phyloP scores from a whole-genome alignment of 2,888 invertebrate genomes.

The Sesia apiformis region DNA sequence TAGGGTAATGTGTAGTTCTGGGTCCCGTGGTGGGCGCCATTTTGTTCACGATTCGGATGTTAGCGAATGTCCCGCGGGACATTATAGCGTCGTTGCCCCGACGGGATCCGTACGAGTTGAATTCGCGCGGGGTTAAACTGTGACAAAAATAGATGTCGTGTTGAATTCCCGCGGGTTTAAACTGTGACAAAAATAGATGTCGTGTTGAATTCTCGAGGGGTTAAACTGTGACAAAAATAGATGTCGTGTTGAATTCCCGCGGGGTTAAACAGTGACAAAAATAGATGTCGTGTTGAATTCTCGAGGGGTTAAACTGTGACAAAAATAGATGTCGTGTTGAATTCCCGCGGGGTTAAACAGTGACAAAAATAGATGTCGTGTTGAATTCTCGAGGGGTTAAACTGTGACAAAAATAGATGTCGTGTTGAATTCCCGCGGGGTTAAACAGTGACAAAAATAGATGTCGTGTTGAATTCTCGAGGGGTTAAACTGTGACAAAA shows the following conservation, averaged over 20 bases:
- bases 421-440: constrained; percentile 97
- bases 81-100: constrained; percentile 98
- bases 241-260: constrained; percentile 92
- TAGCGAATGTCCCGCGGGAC: constrained; percentile 98
- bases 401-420: constrained; percentile 43
- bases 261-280: constrained; percentile 81
- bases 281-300: constrained; percentile 89
- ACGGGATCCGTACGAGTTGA: constrained; percentile 98
- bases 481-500: constrained; percentile 81
- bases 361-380: constrained; percentile 59
- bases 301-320: constrained; percentile 83
- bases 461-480: constrained; percentile 91
- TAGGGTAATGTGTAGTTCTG: constrained; percentile 89
- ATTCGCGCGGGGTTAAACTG: constrained; percentile 92
- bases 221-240: constrained; percentile 71
- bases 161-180: constrained; percentile 96
- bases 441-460: constrained; percentile 71
- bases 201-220: constrained; percentile 97
- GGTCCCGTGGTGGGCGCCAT: constrained; percentile 87
- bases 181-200: constrained; percentile 43
- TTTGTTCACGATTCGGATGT: constrained; percentile 96
- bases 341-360: constrained; percentile 92
- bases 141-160: constrained; percentile 59
- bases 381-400: constrained; percentile 96
- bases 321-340: constrained; percentile 80